Evolutionary conservation across 2,113 vertebrate species (phyloP).

Genomic region (Ceuthmochares aereus): DNA sequence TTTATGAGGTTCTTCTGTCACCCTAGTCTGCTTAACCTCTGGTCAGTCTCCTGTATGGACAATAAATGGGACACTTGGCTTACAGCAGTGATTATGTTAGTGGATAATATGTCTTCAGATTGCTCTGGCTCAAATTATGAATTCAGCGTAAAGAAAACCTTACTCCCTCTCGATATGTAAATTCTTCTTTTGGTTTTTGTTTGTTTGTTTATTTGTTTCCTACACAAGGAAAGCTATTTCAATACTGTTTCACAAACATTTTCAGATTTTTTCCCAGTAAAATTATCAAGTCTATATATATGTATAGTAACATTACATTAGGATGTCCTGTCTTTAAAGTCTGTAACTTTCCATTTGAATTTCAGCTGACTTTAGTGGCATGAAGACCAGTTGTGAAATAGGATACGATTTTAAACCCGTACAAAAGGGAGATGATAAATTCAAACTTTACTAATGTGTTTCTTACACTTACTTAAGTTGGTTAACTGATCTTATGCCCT

Average conservation of each 20-base stretch:
- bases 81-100: background rate
- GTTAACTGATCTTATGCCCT: background rate
- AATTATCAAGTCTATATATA: background rate
- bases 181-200: background rate
- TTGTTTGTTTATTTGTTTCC: background rate
- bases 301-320: background rate
- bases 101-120: background rate
- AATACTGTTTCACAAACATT: background rate
- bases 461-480: background rate
- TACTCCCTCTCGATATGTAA: background rate
- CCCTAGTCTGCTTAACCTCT: background rate
- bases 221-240: background rate
- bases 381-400: background rate
- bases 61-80: background rate
- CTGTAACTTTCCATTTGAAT: background rate
- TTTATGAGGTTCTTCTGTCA: background rate
- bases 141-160: background rate
- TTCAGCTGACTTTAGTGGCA: background rate
- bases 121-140: background rate
- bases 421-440: background rate
- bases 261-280: background rate
- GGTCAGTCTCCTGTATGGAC: background rate
- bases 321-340: background rate
- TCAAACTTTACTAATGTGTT: background rate
- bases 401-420: background rate